Base-by-base conservation (phyloP, 2,113 vertebrate species). In the Osmerus eperlanus region DNA sequence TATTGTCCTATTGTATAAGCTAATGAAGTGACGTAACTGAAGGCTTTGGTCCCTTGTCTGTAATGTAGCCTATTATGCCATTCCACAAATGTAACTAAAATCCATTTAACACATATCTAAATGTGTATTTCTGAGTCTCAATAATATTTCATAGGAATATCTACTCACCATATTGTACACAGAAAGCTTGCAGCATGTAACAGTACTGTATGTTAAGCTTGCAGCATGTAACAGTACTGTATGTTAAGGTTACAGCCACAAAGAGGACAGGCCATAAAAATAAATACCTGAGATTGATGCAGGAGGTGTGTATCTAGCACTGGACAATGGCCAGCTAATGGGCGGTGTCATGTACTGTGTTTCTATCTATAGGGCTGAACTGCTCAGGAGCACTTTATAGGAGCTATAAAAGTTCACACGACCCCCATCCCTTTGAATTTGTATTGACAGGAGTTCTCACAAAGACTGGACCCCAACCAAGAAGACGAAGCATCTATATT, bases 11-110 rank as follows among this genome's bases (percentile, higher is more conserved):
- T 80, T 82, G 83, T 75, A 80, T 81, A n/a, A 74, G 78, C 78
- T 87, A 87, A 87, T 87, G 85, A 84, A 85, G 85, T 83, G 82
- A 83, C 77, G 78, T 70, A 69, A 73, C 79, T 69, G 63, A 83
- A 76, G 62, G 76, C 41, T 47, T 47, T 47, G 41, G 41, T 9
- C 7, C 7, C 9, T 4, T 47, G 41, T 9, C 41, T 47, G 41
- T 47, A 47, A 47, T 11, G 41, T 47, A 47, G 41, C 41, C 41
- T 47, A 47, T 47, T 47, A 47, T 47, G 2, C 41, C 9, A 47
- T 47, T 47, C 41, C 41, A 47, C 41, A 47, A 47, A 47, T 9
- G 41, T 47, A 2, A 47, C 2, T 1, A 47, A 47, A 47, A 47
- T 47, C 41, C 41, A 47, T 12, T 9, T 47, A 47, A 47, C 41